Base-by-base conservation (phyloP, 2,113 vertebrate genomes). In the Bujurquina vittata region DNA sequence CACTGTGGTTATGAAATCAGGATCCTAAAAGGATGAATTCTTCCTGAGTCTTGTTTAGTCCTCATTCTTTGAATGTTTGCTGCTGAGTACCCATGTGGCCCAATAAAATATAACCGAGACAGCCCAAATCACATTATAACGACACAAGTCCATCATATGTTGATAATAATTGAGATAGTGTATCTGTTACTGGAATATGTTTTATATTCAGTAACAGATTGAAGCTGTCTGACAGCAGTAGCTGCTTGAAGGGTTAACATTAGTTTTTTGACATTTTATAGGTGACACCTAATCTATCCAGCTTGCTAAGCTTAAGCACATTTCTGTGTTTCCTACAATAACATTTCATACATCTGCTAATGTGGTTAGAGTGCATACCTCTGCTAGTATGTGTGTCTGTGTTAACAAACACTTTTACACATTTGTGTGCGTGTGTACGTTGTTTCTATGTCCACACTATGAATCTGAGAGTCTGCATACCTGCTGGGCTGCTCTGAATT, bases 401-500 rank as follows among this genome's bases (percentile, higher is more conserved):
- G 58, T 87, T 81, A 46, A 72, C 83, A 59, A 46, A 72, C 83
- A 59, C 65, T 33, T 81, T 85, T 59, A 84, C 81, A 63, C 56
- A 22, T 81, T 60, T 73, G 26, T 58, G 80, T 52, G 11, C 35
- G 57, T 55, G 20, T 79, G 35, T 84, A 72, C 18, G 43, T 62
- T 14, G 26, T 56, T n/a, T 88, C 23, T 81, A 76, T 69, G 59
- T 35, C 69, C 56, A 15, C 60, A 18, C 73, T 60, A 1, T 35
- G 63, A 29, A 79, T 67, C 56, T 84, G 65, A 81, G 88, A 85
- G 88, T 57, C 60, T 43, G 10, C 86, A 75, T 80, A 83, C 91
- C 92, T 77, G 91, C 92, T 89, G 91, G 23, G 89, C 63, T 77
- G 75, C 56, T 73, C 78, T 87, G 90, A 93, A 92, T 89, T 90